Conservation (phyloP, 2,797 vertebrate genomes). For the Crenuchus spilurus region DNA sequence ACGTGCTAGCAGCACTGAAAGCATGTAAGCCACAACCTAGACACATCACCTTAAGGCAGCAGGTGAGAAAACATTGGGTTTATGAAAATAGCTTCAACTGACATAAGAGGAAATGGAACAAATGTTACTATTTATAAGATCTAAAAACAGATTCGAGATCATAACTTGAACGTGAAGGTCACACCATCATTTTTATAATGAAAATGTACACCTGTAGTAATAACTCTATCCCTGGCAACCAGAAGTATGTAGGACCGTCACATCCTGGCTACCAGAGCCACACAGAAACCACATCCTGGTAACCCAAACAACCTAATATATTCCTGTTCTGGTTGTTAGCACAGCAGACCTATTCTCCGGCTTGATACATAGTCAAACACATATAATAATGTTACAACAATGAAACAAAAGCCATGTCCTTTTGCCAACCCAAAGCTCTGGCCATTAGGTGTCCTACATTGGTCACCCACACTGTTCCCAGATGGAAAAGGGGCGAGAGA, state of each 20-base stretch:
- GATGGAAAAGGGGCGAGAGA: slow-evolving; percentile 57
- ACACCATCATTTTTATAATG: not conserved
- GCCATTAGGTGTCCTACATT: slow-evolving; percentile 10
- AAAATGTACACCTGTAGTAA: not conserved
- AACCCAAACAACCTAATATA: not conserved
- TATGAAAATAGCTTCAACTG: not conserved
- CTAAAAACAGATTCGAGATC: not conserved
- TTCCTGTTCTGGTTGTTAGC: not conserved
- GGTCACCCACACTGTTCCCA: slow-evolving; percentile 52
- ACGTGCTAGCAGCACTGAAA: too few relatives aligned
- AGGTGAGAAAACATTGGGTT: not conserved
- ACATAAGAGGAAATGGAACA: not conserved
- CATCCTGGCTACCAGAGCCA: slow-evolving; percentile 30
- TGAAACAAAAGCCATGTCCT: not conserved
- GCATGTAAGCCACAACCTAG: not conserved
- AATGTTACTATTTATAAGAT: not conserved
- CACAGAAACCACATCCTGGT: slow-evolving; percentile 38
- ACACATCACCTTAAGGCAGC: not conserved
- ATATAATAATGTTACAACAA: not conserved
- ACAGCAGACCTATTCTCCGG: not conserved
- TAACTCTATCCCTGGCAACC: slow-evolving; percentile 21
- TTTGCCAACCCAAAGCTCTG: not conserved
- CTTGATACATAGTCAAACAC: not conserved
- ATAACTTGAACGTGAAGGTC: not conserved
- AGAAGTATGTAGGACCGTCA: slow-evolving; percentile 1